Conservation (phyloP, 2,113 vertebrate genomes). For the Myiopsitta monachus region DNA sequence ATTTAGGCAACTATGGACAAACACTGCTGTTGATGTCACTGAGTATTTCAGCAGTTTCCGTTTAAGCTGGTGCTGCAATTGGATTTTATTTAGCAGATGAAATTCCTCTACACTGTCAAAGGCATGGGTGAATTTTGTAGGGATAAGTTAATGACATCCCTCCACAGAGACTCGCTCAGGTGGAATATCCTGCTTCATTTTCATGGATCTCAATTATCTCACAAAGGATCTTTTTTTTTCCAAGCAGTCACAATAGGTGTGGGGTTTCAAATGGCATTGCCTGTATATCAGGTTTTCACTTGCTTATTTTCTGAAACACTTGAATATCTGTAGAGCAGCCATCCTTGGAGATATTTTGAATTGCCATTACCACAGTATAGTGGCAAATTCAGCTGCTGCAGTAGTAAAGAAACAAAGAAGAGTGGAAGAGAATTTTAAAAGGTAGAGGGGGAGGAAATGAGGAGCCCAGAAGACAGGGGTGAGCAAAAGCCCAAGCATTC, state of each 20-base stretch:
- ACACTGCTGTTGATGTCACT: accelerated
- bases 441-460: background rate
- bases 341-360: background rate
- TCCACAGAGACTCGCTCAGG: background rate
- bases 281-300: background rate
- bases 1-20: background rate
- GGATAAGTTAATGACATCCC: background rate
- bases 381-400: background rate
- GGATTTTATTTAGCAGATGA: slow-evolving; percentile 3
- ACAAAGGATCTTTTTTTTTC: background rate
- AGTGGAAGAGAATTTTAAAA: background rate
- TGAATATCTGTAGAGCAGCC: background rate
- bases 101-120: background rate
- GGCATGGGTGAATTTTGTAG: background rate
- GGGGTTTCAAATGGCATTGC: background rate
- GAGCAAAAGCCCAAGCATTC: background rate
- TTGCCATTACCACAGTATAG: background rate
- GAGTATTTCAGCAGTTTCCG: background rate
- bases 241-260: background rate
- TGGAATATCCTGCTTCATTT: background rate
- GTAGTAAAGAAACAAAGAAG: background rate
- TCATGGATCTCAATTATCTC: background rate
- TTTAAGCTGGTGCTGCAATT: background rate
- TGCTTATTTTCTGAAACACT: background rate
- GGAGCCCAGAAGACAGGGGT: background rate